Evolutionary conservation across 2,113 vertebrate genomes (phyloP), one percentile per base, ranked within the genome.

Genomic region (Podocnemis expansa): DNA sequence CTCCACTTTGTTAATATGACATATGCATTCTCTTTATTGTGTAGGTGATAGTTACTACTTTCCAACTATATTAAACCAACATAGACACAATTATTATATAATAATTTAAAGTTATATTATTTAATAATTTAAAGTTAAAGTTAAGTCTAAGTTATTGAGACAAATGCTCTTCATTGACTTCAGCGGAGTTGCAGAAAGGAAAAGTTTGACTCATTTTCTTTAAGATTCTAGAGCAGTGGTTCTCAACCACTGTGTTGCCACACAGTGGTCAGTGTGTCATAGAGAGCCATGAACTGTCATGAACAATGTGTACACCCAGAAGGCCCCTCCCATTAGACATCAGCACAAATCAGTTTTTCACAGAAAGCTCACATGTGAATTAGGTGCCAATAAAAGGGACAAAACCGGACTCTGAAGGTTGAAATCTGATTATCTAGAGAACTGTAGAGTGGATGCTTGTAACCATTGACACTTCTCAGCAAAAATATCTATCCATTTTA

Each of bases 1-100:
- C 92, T 96, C 67, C 43, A 12, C 41, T 93, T 97, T 3, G 17
- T 84, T 92, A 97, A 94, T 95, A 22, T 91, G 86, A 84, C 63
- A 82, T 93, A 91, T 89, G 93, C 94, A 76, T 85, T 78, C 38
- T 92, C 93, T 38, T 90, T 90, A 73, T 70, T 3, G 12, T 92
- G 87, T 94, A 90, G 91, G 34, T 70, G 89, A 82, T 78, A 81
- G 83, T 89, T 91, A 84, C 45, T 79, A 52, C 43, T 94, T 82
- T 81, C 88, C 83, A 79, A 60, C 75, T 49, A 41, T 58, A 79
- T 75, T 78, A 80, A 51, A 84, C 80, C 76, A 29, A 45, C 45
- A 73, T 87, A 22, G 86, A 58, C 25, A 13, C 86, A 52, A 58
- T 67, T 80, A 54, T 70, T n/a, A n/a, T n/a, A n/a, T n/a, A n/a